These are phyloP conservation scores for Scaptomyza montana DNA, from an alignment of 1,140 invertebrate species.

Conservation along the genomic window DNA sequence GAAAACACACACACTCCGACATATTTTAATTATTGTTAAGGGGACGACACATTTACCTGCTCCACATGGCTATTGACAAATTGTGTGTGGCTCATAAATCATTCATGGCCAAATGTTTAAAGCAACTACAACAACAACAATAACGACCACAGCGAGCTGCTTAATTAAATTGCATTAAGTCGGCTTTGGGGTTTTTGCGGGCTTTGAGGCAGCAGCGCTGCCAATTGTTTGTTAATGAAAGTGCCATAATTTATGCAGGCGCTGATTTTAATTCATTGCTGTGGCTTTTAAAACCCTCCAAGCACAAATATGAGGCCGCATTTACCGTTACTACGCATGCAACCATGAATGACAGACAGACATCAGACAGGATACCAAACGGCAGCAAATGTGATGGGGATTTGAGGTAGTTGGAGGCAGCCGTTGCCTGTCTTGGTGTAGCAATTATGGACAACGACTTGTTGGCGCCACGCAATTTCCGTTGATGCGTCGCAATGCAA, in stretches of 20 bases:
- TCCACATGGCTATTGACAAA: slow-evolving; percentile 45
- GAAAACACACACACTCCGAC: neutral
- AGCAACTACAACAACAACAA: slow-evolving; percentile 28
- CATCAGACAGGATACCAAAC: too few species aligned
- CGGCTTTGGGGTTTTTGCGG: slow-evolving; percentile 22
- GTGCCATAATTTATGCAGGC: slow-evolving; percentile 60
- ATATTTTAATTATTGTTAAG: slow-evolving; percentile 34
- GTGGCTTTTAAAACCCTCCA: slow-evolving; percentile 57
- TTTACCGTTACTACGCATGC: slow-evolving; percentile 23
- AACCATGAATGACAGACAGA: neutral
- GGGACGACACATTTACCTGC: slow-evolving; percentile 44
- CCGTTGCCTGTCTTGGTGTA: slow-evolving; percentile 13
- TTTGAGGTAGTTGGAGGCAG: slow-evolving; percentile 16
- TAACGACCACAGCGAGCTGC: slow-evolving; percentile 35
- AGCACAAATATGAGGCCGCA: slow-evolving; percentile 34
- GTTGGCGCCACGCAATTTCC: slow-evolving; percentile 67
- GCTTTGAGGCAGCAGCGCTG: slow-evolving; percentile 17
- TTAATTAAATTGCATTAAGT: slow-evolving; percentile 58
- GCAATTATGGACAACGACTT: slow-evolving; percentile 71
- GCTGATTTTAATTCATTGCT: slow-evolving; percentile 70
- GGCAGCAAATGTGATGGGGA: too few species aligned
- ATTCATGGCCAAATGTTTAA: slow-evolving; percentile 49
- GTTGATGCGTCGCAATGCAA: slow-evolving; percentile 68
- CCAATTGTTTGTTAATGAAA: slow-evolving; percentile 70
- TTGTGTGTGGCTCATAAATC: slow-evolving; percentile 57